phyloP scores from a whole-genome alignment of 1,140 invertebrate genomes.

The Littorina saxatilis region DNA sequence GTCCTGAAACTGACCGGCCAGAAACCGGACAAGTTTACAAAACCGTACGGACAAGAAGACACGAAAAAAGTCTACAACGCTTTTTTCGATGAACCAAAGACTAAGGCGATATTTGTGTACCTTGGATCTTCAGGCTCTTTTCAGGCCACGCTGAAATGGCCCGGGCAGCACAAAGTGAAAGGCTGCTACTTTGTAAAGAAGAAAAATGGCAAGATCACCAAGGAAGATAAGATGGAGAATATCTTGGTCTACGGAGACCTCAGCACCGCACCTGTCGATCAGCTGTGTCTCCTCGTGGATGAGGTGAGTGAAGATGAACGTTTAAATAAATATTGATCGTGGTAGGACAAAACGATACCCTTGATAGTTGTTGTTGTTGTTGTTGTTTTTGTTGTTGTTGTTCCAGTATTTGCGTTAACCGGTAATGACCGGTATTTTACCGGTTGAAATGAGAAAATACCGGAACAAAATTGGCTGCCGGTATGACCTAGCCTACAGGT shows the following conservation, averaged over 20 bases:
- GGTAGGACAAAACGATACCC: background rate
- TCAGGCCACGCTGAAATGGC: constrained; percentile 78
- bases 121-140: constrained; percentile 64
- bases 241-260: constrained; percentile 91
- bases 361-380: background rate
- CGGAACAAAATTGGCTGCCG: too few species aligned
- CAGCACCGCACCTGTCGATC: constrained; percentile 91
- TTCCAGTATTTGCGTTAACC: too few species aligned
- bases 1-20: constrained; percentile 91
- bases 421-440: too few species aligned
- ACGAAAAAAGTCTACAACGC: constrained; percentile 86
- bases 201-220: constrained; percentile 81
- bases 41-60: constrained; percentile 88
- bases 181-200: constrained; percentile 93
- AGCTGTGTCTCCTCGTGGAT: constrained; percentile 91
- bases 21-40: constrained; percentile 93
- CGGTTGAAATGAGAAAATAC: too few species aligned
- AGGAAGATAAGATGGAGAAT: constrained; percentile 82
- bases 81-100: constrained; percentile 86
- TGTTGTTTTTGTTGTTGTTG: too few species aligned
- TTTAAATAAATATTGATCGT: background rate
- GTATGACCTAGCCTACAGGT: too few species aligned
- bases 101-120: constrained; percentile 59
- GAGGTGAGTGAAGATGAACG: too few species aligned
- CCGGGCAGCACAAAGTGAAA: constrained; percentile 83